Evolutionary conservation across 23 tunicate species (phyloP).

Genomic region (Styela clava): DNA sequence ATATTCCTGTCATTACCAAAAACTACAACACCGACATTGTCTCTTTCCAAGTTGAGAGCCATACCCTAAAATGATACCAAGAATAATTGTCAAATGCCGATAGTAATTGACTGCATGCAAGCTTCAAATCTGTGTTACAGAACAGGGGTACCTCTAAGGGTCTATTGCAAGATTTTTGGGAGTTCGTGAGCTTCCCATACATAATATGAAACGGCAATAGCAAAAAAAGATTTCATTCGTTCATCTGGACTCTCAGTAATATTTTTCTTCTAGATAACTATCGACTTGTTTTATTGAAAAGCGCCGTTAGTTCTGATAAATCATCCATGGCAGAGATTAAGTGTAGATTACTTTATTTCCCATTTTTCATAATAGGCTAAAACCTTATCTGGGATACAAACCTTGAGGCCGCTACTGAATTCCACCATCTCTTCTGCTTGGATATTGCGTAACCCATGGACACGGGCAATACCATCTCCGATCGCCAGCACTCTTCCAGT

Average conservation of each 20-base stretch:
- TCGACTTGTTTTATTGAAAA: too few relatives aligned
- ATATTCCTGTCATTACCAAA: conserved; percentile 98
- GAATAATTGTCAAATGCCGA: not conserved
- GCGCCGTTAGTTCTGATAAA: too few relatives aligned
- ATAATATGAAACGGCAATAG: not conserved
- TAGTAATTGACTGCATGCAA: not conserved
- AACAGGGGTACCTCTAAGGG: too few relatives aligned
- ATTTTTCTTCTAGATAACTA: too few relatives aligned
- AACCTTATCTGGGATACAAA: too few relatives aligned
- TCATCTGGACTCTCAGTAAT: too few relatives aligned
- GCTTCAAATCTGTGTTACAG: not conserved
- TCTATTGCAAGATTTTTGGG: too few relatives aligned
- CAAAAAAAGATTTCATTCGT: too few relatives aligned
- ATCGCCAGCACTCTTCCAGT: conserved; percentile 99
- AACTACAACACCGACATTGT: conserved; percentile 99
- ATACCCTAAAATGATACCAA: conserved; percentile 67
- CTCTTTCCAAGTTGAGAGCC: conserved; percentile 99
- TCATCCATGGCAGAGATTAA: too few relatives aligned
- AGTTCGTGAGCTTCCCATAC: not conserved
- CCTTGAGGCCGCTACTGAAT: conserved; percentile 97
- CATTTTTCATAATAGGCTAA: too few relatives aligned
- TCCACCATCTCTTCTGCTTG: conserved; percentile 99
- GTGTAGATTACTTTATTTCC: too few relatives aligned
- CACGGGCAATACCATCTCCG: conserved; percentile 99
- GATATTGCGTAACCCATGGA: conserved; percentile 96